Evolutionary conservation across 1,140 invertebrate genomes (phyloP).

Genomic region (Danaus melanippus): DNA sequence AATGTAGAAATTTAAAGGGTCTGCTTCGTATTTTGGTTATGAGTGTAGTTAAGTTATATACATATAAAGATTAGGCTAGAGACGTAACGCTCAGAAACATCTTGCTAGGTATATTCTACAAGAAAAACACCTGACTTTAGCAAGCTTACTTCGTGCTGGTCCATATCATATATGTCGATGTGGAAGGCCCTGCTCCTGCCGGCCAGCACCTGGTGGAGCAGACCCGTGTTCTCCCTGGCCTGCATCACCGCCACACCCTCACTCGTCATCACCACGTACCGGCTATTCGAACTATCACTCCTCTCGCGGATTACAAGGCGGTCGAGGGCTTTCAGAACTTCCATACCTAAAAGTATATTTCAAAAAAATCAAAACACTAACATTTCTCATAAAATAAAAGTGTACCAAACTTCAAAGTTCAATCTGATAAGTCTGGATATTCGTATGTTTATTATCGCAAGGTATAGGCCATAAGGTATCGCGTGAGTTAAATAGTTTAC

Average conservation of each 20-base stretch:
- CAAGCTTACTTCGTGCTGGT: conserved; percentile 28
- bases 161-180: conserved; percentile 34
- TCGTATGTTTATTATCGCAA: no score
- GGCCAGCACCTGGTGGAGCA: conserved; percentile 28
- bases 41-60: no score
- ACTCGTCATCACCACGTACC: conserved; percentile 36
- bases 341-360: conserved; percentile 22
- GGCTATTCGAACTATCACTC: conserved; percentile 23
- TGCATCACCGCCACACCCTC: conserved; percentile 29
- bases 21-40: no score
- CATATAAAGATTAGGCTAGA: no score
- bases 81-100: no score
- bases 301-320: conserved; percentile 31
- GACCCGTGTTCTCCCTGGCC: conserved; percentile 34
- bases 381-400: neutral
- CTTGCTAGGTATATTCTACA: neutral
- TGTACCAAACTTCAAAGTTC: no score
- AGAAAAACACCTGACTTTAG: neutral
- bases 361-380: no score
- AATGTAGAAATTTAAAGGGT: no score
- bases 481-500: no score
- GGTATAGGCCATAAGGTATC: no score
- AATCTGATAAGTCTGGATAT: neutral
- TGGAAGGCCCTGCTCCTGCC: conserved; percentile 35
- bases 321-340: conserved; percentile 23